Conservation (phyloP, 2,113 vertebrate genomes). For the Megaceryle torquata region DNA sequence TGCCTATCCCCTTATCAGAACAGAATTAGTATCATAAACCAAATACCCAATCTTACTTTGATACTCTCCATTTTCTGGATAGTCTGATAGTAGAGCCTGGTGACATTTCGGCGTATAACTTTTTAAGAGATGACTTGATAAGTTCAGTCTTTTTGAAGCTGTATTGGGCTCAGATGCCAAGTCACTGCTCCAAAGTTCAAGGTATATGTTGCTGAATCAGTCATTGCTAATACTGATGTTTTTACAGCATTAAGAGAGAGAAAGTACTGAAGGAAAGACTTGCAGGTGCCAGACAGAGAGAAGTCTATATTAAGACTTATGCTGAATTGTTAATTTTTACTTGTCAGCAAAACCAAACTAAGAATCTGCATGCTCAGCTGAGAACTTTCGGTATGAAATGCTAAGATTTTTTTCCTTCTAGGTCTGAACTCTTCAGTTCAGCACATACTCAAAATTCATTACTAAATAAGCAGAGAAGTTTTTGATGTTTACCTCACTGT, state of each 20-base stretch:
- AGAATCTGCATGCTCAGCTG: constrained; percentile 7
- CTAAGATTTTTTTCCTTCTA: neutral
- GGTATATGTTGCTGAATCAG: neutral
- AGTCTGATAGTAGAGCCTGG: neutral
- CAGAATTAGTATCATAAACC: neutral
- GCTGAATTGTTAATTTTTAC: constrained; percentile 26
- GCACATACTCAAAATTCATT: neutral
- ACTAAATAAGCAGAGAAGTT: neutral
- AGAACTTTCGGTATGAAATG: neutral
- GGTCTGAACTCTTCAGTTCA: neutral
- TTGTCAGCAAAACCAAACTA: constrained; percentile 40
- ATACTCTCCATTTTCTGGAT: neutral
- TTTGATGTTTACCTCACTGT: neutral
- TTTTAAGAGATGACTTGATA: neutral
- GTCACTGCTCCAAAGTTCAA: neutral
- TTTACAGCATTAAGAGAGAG: neutral
- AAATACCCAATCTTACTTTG: neutral
- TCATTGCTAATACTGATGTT: neutral
- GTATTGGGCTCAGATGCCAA: neutral
- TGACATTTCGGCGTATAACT: neutral
- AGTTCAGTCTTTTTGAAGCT: neutral
- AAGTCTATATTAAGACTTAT: neutral
- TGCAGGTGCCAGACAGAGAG: neutral
- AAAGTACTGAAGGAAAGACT: neutral
- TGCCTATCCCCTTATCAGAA: neutral